Evolutionary conservation across 2,888 invertebrate species (phyloP).

Genomic region (Cerastis rubricosa): DNA sequence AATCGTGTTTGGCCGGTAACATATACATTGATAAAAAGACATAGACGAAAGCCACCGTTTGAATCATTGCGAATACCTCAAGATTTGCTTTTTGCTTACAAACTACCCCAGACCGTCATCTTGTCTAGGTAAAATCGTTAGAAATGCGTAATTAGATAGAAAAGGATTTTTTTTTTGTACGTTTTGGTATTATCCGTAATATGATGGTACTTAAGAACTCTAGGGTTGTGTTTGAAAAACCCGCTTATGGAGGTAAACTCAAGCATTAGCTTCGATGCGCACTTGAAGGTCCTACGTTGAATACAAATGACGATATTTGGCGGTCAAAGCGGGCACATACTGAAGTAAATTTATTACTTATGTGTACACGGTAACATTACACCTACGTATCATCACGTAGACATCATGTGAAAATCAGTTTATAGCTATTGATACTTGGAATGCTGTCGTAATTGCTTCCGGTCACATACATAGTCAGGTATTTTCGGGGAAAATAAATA

Average conservation of each 20-base stretch:
- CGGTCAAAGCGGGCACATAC: slow-evolving; percentile 81
- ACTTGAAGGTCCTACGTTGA: slow-evolving; percentile 72
- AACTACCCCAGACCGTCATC: slow-evolving; percentile 11
- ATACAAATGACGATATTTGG: slow-evolving; percentile 87
- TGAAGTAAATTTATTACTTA: slow-evolving; percentile 80
- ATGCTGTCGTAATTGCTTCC: slow-evolving; percentile 84
- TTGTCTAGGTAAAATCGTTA: slow-evolving; percentile 4
- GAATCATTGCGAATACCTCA: slow-evolving; percentile 15
- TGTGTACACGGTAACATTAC: slow-evolving; percentile 73
- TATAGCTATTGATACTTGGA: slow-evolving; percentile 82
- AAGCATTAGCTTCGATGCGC: slow-evolving; percentile 74
- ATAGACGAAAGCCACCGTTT: slow-evolving; percentile 9
- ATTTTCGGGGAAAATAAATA: slow-evolving; percentile 73
- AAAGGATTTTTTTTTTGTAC: background rate
- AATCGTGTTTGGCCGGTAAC: too few relatives aligned
- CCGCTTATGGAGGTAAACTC: slow-evolving; percentile 70
- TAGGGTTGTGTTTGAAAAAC: slow-evolving; percentile 56
- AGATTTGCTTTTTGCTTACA: slow-evolving; percentile 14
- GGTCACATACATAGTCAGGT: slow-evolving; percentile 79
- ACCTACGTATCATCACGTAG: slow-evolving; percentile 81
- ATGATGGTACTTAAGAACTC: slow-evolving; percentile 35
- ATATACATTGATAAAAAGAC: background rate
- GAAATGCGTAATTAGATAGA: background rate
- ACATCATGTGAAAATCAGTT: slow-evolving; percentile 82
- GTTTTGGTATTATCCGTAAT: slow-evolving; percentile 18